These are phyloP conservation scores for Collichthys lucidus DNA, from an alignment of 2,113 vertebrate genomes.

Conservation along the genomic window DNA sequence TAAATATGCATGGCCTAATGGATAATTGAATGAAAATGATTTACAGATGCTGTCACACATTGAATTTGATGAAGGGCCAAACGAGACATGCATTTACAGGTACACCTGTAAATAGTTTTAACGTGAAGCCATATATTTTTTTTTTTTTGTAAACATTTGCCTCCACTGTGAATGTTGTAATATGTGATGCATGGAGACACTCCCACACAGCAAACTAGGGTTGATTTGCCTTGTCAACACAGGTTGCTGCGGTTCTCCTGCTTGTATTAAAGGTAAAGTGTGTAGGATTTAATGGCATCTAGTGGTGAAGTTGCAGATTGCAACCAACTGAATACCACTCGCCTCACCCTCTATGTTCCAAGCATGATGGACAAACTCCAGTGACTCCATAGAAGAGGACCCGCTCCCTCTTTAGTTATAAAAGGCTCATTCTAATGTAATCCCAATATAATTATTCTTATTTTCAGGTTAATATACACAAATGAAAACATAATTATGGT, in stretches of 20 bases:
- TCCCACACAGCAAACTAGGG: neutral
- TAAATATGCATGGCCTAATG: slow-evolving; percentile 13
- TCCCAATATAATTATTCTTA: too few species aligned
- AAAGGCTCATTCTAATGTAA: too few species aligned
- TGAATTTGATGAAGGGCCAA: slow-evolving; percentile 6
- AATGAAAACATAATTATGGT: too few species aligned
- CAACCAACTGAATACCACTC: too few species aligned
- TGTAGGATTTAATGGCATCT: too few species aligned
- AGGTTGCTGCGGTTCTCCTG: slow-evolving; percentile 1
- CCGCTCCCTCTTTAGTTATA: too few species aligned
- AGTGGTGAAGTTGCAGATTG: too few species aligned
- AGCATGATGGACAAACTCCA: too few species aligned
- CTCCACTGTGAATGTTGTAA: slow-evolving; percentile 23
- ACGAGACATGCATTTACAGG: neutral
- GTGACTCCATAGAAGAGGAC: too few species aligned
- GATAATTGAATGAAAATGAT: neutral
- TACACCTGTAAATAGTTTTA: slow-evolving; percentile 8
- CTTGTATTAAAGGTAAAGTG: neutral
- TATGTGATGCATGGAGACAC: slow-evolving; percentile 7
- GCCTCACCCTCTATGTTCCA: too few species aligned
- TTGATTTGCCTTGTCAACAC: neutral
- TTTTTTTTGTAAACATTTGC: slow-evolving; percentile 9
- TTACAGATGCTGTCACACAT: neutral
- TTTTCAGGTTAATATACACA: too few species aligned
- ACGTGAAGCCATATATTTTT: slow-evolving; percentile 26